These are phyloP conservation scores for Anolis sagrei DNA, from an alignment of 2,113 vertebrate species.

Conservation along the genomic window DNA sequence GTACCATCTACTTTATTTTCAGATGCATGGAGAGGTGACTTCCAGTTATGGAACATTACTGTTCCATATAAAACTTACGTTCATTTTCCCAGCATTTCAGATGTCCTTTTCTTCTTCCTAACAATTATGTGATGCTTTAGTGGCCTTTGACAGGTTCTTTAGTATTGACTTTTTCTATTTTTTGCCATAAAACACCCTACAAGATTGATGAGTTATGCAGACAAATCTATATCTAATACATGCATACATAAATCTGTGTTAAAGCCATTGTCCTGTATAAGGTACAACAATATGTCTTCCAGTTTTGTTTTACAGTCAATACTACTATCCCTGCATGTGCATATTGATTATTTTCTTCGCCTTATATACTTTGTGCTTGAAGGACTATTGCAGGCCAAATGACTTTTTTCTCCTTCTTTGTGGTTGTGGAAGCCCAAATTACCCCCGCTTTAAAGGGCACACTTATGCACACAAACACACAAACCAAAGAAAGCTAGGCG, in stretches of 20 bases:
- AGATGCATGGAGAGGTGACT: background rate
- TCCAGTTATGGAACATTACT: background rate
- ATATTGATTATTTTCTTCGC: no score
- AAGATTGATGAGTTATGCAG: background rate
- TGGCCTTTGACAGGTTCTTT: background rate
- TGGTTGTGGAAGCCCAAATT: background rate
- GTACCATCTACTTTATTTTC: background rate
- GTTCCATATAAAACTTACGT: no score
- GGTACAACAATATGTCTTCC: no score
- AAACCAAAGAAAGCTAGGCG: background rate
- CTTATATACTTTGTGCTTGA: background rate
- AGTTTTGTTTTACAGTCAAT: no score
- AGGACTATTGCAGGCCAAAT: background rate
- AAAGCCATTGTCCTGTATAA: no score
- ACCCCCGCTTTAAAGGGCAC: no score
- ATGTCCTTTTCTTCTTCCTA: background rate
- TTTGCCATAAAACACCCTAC: background rate
- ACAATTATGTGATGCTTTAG: background rate
- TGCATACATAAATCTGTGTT: background rate
- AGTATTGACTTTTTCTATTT: background rate
- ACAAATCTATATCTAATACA: background rate
- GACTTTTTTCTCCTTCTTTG: background rate
- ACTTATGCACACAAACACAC: background rate
- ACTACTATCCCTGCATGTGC: no score
- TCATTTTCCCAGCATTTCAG: background rate